phyloP scores from a whole-genome alignment of 2,113 vertebrate species.

The Apistogramma diplotaenia region DNA sequence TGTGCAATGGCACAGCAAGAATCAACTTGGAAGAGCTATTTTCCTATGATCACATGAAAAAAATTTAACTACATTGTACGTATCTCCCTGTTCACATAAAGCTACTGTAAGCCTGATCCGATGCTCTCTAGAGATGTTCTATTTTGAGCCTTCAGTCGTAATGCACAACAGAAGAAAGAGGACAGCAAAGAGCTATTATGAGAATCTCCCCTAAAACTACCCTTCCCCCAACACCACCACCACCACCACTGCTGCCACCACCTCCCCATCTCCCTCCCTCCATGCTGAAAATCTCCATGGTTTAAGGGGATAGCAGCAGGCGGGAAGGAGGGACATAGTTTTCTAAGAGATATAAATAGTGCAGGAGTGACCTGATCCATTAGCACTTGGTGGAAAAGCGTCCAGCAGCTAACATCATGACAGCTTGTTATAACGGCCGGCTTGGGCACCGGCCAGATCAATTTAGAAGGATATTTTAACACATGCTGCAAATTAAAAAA shows the following conservation, averaged over 20 bases:
- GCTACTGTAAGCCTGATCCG: constrained; percentile 1
- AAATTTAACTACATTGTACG: neutral
- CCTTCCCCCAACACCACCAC: neutral
- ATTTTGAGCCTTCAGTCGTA: constrained; percentile 58
- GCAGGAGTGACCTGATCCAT: constrained; percentile 10
- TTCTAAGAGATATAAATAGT: constrained; percentile 45
- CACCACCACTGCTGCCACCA: neutral
- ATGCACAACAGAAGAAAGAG: constrained; percentile 52
- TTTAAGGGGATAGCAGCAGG: constrained; percentile 33
- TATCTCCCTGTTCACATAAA: neutral
- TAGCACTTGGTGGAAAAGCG: neutral
- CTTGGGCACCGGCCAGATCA: neutral
- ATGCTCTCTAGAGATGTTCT: constrained; percentile 57
- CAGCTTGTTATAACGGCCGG: neutral
- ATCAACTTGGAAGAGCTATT: constrained; percentile 12
- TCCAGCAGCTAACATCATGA: neutral
- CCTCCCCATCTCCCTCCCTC: neutral
- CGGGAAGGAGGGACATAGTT: constrained; percentile 1
- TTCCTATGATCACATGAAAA: neutral
- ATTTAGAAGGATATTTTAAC: neutral
- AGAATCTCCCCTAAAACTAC: constrained; percentile 46
- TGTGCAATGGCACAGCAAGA: neutral
- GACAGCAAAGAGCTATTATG: constrained; percentile 37
- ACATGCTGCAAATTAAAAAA: no score
- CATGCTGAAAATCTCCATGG: constrained; percentile 6